Evolutionary conservation across 2,113 vertebrate species (phyloP).

Genomic region (Cephalopholis sonnerati): DNA sequence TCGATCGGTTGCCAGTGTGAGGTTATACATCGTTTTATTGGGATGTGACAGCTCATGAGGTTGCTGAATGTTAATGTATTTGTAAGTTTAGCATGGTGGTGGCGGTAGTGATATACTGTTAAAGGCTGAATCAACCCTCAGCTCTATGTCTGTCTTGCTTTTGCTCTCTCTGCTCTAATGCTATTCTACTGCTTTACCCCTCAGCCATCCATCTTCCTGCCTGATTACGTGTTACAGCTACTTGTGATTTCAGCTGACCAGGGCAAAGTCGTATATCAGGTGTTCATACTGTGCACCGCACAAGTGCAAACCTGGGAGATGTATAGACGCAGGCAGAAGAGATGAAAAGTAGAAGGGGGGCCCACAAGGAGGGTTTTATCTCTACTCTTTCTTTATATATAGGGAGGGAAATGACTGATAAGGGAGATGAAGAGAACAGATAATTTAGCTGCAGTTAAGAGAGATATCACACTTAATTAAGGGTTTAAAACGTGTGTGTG

Average conservation of each 20-base stretch:
- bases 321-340: constrained; percentile 6
- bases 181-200: constrained; percentile 25
- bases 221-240: constrained; percentile 58
- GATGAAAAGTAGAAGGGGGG: neutral
- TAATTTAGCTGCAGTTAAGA: constrained; percentile 63
- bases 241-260: constrained; percentile 66
- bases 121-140: constrained; percentile 24
- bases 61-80: constrained; percentile 47
- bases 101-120: constrained; percentile 13
- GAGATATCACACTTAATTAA: constrained; percentile 65
- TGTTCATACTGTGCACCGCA: constrained; percentile 12
- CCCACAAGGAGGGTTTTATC: constrained; percentile 24
- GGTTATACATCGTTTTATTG: constrained; percentile 36
- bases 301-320: constrained; percentile 17
- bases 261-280: constrained; percentile 54
- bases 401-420: constrained; percentile 31
- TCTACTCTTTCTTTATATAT: constrained; percentile 2
- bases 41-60: constrained; percentile 51
- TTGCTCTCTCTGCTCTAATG: constrained; percentile 2
- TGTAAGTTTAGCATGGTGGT: constrained; percentile 21
- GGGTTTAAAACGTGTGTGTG: constrained; percentile 25
- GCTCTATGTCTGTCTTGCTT: constrained; percentile 22
- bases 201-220: constrained; percentile 58
- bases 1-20: constrained; percentile 54
- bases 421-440: constrained; percentile 55